phyloP scores from a whole-genome alignment of 2,113 vertebrate species.

The Dendropsophus ebraccatus region DNA sequence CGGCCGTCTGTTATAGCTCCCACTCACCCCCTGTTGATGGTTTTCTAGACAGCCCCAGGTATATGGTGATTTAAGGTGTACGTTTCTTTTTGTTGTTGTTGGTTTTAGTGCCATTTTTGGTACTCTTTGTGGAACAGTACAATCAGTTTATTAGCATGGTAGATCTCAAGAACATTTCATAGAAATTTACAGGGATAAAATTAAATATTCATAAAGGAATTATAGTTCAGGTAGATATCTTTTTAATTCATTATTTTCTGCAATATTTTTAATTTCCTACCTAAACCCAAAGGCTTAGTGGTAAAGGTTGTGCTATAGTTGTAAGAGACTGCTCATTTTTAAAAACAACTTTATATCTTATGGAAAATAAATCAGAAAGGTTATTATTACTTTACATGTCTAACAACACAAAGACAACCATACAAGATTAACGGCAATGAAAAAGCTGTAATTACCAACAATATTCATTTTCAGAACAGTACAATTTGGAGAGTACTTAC shows the following conservation, averaged over 20 bases:
- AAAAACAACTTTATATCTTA: background rate
- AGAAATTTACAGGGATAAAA: background rate
- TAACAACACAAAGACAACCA: background rate
- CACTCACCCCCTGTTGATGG: too few species aligned
- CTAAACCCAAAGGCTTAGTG: background rate
- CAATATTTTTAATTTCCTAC: background rate
- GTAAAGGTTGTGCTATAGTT: too few species aligned
- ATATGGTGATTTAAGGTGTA: too few species aligned
- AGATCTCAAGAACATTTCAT: background rate
- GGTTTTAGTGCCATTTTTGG: too few species aligned
- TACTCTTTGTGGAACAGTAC: background rate
- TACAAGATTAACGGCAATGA: background rate
- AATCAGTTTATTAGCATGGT: background rate
- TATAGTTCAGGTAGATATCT: background rate
- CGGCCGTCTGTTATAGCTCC: too few species aligned
- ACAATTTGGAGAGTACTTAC: background rate
- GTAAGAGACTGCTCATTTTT: background rate
- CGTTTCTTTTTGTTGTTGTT: too few species aligned
- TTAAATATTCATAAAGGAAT: background rate
- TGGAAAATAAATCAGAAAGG: background rate
- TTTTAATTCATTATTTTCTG: background rate
- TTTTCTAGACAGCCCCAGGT: too few species aligned
- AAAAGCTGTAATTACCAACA: background rate
- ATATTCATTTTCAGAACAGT: slow-evolving; percentile 10
- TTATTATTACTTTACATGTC: background rate